A percentile compares a stretch with the other conserved stretches of the same genome.
phyloP scores from a whole-genome alignment of 2,888 invertebrate genomes.

The Leucophora obtusa region DNA sequence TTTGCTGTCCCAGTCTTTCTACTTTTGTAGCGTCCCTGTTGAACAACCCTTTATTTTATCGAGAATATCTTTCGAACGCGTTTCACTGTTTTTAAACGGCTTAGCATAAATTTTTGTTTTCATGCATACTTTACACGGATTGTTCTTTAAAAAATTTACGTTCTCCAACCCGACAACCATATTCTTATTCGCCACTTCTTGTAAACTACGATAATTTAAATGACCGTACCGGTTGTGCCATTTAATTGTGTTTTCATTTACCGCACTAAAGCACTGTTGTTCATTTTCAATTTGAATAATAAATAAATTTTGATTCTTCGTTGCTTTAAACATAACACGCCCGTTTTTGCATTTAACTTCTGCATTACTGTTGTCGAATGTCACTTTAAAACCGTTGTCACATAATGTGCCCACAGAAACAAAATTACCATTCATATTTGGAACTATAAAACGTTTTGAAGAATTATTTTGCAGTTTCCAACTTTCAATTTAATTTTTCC shows the following conservation, averaged over 20 bases:
- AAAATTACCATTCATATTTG: conserved; percentile 40
- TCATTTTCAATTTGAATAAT: neutral
- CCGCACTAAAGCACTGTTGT: conserved; percentile 8
- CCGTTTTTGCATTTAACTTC: neutral
- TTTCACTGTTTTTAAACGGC: conserved; percentile 31
- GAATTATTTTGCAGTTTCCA: conserved; percentile 7
- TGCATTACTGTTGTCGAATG: conserved; percentile 1
- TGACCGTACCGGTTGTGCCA: too few species aligned
- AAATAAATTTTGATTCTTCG: conserved; percentile 21
- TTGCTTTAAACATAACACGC: neutral
- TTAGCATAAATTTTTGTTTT: conserved; percentile 18
- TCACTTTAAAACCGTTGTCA: conserved; percentile 13
- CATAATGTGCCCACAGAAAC: conserved; percentile 31
- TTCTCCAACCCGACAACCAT: conserved; percentile 15
- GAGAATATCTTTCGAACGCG: conserved; percentile 23
- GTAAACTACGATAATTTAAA: too few species aligned
- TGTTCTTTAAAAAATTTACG: conserved; percentile 3
- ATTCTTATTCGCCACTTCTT: too few species aligned
- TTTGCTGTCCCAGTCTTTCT: too few species aligned
- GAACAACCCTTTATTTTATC: too few species aligned
- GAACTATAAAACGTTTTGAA: conserved; percentile 33
- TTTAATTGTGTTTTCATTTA: conserved; percentile 16
- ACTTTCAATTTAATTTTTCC: conserved; percentile 20
- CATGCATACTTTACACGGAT: conserved; percentile 34
- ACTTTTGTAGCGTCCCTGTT: too few species aligned